These are phyloP conservation scores for Eriocheir sinensis DNA, from an alignment of 1,140 invertebrate genomes.

Conservation along the genomic window DNA sequence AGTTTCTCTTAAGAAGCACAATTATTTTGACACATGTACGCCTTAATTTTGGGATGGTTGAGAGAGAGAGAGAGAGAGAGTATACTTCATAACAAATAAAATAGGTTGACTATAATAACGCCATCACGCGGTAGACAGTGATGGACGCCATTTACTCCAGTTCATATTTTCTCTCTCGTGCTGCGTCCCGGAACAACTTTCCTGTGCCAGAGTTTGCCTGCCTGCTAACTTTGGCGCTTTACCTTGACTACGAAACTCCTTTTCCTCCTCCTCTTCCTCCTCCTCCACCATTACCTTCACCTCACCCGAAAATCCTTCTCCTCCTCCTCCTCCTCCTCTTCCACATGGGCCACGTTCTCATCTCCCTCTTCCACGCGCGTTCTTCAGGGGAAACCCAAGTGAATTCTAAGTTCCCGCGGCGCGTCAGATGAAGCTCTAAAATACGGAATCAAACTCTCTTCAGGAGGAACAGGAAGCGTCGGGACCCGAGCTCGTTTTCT, in stretches of 20 bases:
- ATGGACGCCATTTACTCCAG: no score
- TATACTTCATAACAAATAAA: no score
- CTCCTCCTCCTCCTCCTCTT: no score
- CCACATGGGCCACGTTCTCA: no score
- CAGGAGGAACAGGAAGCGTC: neutral
- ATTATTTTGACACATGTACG: no score
- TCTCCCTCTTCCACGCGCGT: neutral
- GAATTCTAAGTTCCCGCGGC: neutral
- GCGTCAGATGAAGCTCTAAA: neutral
- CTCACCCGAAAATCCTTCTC: no score
- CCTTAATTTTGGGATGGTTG: no score
- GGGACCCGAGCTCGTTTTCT: neutral
- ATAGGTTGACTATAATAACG: no score
- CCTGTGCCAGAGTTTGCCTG: neutral
- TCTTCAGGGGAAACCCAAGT: neutral
- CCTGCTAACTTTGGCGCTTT: neutral
- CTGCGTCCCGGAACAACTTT: neutral
- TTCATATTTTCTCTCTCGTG: neutral
- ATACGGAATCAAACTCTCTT: constrained; percentile 12
- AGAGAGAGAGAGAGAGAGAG: no score
- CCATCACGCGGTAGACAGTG: no score
- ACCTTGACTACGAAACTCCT: neutral
- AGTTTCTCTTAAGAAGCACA: no score
- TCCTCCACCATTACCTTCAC: no score
- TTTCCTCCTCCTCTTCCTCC: neutral